These are phyloP conservation scores for Elephantulus edwardii DNA, from an alignment of 2,113 vertebrate species.

Conservation along the genomic window DNA sequence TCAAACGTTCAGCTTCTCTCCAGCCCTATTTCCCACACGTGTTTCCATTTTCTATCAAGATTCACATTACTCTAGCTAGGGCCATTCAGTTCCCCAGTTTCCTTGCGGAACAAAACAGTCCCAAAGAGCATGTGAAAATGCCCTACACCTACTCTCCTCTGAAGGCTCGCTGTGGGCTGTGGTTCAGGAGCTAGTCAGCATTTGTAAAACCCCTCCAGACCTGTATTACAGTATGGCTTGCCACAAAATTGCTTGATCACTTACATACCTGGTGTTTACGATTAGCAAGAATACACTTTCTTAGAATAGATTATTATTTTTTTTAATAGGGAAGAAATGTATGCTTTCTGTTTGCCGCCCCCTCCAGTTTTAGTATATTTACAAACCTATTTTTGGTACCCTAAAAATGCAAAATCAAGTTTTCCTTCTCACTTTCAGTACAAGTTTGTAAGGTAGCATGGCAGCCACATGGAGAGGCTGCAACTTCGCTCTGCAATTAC, in stretches of 20 bases:
- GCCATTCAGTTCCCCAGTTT: conserved; percentile 27
- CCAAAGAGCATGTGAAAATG: not conserved
- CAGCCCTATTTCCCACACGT: not conserved
- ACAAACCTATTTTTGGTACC: conserved; percentile 18
- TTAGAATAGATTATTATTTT: not conserved
- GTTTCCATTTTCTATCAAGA: conserved; percentile 55
- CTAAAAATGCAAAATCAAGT: conserved; percentile 38
- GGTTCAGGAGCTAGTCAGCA: not conserved
- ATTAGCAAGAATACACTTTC: conserved; percentile 21
- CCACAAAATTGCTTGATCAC: conserved; percentile 38
- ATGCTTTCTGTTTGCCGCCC: not conserved
- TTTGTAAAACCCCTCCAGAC: conserved; percentile 28
- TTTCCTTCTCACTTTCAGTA: not conserved
- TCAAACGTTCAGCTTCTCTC: conserved; percentile 24
- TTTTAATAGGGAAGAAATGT: not conserved
- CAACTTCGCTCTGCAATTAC: not conserved
- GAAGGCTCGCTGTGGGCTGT: not conserved
- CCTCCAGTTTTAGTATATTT: conserved; percentile 33
- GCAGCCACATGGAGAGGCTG: not conserved
- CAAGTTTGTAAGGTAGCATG: not conserved
- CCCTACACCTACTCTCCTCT: not conserved
- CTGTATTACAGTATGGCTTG: not conserved
- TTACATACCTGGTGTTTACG: conserved; percentile 41
- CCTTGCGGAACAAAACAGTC: not conserved
- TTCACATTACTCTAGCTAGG: not conserved